A percentile compares a stretch with the other conserved stretches of the same genome.
Conservation (phyloP, 2,888 invertebrate genomes). For the Papilio elwesi region DNA sequence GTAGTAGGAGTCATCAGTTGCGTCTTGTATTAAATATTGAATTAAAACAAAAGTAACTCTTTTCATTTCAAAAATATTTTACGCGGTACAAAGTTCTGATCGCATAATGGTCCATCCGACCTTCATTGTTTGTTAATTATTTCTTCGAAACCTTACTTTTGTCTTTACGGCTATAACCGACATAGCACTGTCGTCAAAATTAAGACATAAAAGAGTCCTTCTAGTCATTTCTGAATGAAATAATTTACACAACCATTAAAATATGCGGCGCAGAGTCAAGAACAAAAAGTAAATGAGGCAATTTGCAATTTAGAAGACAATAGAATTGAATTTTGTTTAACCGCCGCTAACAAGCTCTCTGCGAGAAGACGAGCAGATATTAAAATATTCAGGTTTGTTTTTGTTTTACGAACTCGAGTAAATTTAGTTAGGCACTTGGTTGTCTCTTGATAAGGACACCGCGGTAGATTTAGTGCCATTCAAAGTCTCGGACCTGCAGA, state of each 20-base stretch:
- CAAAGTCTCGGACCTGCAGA: constrained; percentile 46
- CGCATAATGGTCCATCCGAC: background rate
- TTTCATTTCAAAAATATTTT: too few species aligned
- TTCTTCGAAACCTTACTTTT: background rate
- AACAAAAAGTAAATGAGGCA: constrained; percentile 56
- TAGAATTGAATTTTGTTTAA: constrained; percentile 62
- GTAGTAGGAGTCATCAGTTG: too few species aligned
- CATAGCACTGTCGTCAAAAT: background rate
- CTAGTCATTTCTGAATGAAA: constrained; percentile 34
- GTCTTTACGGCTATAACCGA: background rate
- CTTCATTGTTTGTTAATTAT: background rate
- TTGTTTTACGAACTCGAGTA: constrained; percentile 54
- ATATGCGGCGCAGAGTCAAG: constrained; percentile 43
- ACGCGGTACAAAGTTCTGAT: too few species aligned
- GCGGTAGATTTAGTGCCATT: constrained; percentile 54
- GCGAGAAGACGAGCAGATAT: constrained; percentile 48
- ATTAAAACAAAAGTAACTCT: too few species aligned
- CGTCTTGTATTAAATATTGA: too few species aligned
- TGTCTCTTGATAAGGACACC: constrained; percentile 48
- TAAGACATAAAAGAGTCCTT: background rate
- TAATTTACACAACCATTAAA: constrained; percentile 39
- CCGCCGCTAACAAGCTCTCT: constrained; percentile 52
- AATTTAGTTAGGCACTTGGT: constrained; percentile 54
- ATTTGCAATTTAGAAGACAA: constrained; percentile 64
- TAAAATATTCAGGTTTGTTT: constrained; percentile 65